Base-by-base conservation (phyloP, 1,140 invertebrate genomes). In the Philaenus spumarius region DNA sequence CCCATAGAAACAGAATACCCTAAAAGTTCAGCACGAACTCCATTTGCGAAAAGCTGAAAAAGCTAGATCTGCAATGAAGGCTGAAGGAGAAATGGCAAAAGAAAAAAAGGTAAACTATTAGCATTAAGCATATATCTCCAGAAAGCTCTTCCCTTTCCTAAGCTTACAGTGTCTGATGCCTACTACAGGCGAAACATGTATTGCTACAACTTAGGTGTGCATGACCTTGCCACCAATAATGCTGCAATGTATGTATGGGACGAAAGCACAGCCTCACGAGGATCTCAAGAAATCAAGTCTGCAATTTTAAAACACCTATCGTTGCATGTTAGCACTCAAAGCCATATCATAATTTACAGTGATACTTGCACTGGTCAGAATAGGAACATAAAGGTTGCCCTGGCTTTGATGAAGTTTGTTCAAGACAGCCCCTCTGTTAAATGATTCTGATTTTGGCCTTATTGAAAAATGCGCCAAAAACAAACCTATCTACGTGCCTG, bases 191-290 rank as follows among this genome's bases (percentile, higher is more conserved):
- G 60, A 34, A 61, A 65, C 24, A 53, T 65, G 39, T 65, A 53
- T 30, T 55, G 50, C n/a, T 64, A 60, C 45, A 59, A 62, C 26
- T 45, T 65, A 12, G 51, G 53, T 15, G 52, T 65, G 26, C 60
- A 64, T 47, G 50, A 65, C 23, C 17, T 62, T 3, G 55, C 39
- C 3, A 56, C 22, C 53, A 45, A 56, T 54, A 26, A 12, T 7
- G 64, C 34, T 19, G 55, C 40, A 19, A 63, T 65, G 59, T 63
- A 53, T 60, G 40, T 65, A 24, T 63, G 63, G 61, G 62, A 65
- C 42, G 59, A 65, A 37, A 46, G 46, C 3, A 45, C 50, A 30
- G 62, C 60, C 39, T 35, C 26, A 22, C 30, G 59, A 56, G 59
- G 64, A 19, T 61, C 59, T 23, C 47, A 65, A 56, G 61, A 63